A percentile compares a stretch with the other conserved stretches of the same genome.
These are phyloP conservation scores for Glomeris marginata DNA, from an alignment of 2,888 invertebrate genomes.

Conservation along the genomic window DNA sequence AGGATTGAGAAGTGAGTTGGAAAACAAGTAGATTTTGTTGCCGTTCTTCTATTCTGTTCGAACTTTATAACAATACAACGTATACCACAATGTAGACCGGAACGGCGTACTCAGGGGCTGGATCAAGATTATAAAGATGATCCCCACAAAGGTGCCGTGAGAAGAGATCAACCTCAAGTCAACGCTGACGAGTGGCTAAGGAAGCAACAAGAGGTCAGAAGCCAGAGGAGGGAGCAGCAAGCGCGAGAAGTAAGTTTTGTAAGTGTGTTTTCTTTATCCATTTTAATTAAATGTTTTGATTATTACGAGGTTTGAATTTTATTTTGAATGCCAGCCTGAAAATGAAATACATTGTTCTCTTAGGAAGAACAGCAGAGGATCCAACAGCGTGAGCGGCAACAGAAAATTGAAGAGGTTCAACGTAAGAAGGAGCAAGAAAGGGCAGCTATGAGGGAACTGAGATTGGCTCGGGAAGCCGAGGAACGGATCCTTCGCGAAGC, in stretches of 20 bases:
- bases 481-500: slow-evolving; percentile 31
- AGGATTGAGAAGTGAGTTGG: background rate
- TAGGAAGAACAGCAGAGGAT: slow-evolving; percentile 21
- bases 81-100: background rate
- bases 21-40: too few species aligned
- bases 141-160: too few species aligned
- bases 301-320: background rate
- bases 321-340: background rate
- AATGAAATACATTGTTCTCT: background rate
- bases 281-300: background rate
- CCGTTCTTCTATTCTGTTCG: too few species aligned
- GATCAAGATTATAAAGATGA: background rate
- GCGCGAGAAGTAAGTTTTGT: background rate
- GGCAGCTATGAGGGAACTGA: slow-evolving; percentile 25
- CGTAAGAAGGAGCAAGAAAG: slow-evolving; percentile 29
- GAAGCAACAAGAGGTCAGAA: slow-evolving; percentile 15
- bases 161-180: slow-evolving; percentile 16
- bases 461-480: slow-evolving; percentile 31
- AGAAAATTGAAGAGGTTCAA: slow-evolving; percentile 41
- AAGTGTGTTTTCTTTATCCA: too few species aligned
- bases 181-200: slow-evolving; percentile 15
- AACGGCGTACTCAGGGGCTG: background rate
- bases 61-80: background rate
- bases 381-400: slow-evolving; percentile 26
- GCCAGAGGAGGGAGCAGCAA: slow-evolving; percentile 11